A percentile compares a stretch with the other conserved stretches of the same genome.
These are phyloP conservation scores for Petrosia ficiformis DNA, from an alignment of 37 sponge, comb jelly and placozoan genomes.

Conservation along the genomic window DNA sequence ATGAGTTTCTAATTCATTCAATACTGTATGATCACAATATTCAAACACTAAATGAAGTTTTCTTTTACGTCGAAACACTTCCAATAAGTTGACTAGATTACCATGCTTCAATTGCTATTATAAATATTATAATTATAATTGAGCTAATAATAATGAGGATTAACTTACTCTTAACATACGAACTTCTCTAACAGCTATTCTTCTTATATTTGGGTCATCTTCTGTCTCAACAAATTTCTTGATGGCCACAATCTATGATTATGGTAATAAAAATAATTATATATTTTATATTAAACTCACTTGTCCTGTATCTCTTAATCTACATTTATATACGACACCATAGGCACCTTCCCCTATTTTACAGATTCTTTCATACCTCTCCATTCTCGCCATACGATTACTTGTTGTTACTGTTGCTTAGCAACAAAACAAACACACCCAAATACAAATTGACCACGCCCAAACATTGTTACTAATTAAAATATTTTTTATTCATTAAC, in stretches of 20 bases:
- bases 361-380: slow-evolving; percentile 89
- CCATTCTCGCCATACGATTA: slow-evolving; percentile 84
- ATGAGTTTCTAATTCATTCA: slow-evolving; percentile 92
- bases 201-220: slow-evolving; percentile 92
- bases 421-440: not conserved
- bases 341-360: slow-evolving; percentile 99
- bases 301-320: slow-evolving; percentile 83
- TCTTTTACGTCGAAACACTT: slow-evolving; percentile 88
- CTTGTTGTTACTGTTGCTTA: too few relatives aligned
- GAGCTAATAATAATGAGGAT: not conserved
- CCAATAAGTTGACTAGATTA: slow-evolving; percentile 96
- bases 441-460: not conserved
- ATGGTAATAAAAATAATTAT: not conserved
- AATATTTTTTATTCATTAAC: not conserved
- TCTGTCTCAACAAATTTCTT: slow-evolving; percentile 99
- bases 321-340: slow-evolving; percentile 97
- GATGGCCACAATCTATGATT: slow-evolving; percentile 85
- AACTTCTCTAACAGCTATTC: slow-evolving; percentile 93
- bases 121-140: not conserved
- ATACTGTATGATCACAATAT: slow-evolving; percentile 97
- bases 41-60: slow-evolving; percentile 98
- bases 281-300: not conserved
- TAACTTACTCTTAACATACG: slow-evolving; percentile 76
- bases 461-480: not conserved
- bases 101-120: slow-evolving; percentile 93